Conservation (phyloP, 2,888 invertebrate species). For the Eristalis arbustorum region DNA sequence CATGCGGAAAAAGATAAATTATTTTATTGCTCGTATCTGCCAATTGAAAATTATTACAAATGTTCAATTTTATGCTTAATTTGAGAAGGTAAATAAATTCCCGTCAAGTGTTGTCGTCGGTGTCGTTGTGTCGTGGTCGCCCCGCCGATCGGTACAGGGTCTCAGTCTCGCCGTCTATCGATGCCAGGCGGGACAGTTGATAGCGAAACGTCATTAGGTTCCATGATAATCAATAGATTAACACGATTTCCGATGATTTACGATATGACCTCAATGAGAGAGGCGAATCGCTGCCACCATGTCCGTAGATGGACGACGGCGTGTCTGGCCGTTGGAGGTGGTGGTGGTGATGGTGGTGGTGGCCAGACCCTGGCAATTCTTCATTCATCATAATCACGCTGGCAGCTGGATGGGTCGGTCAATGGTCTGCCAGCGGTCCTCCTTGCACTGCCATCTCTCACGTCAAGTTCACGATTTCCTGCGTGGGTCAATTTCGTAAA, state of each 20-base stretch:
- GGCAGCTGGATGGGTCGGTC: conserved; percentile 48
- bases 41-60: conserved; percentile 56
- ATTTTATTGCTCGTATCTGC: conserved; percentile 20
- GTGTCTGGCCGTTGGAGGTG: background rate
- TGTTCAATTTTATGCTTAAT: conserved; percentile 57
- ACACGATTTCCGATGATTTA: conserved; percentile 69
- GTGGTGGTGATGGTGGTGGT: conserved; percentile 18
- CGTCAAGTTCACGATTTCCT: conserved; percentile 64
- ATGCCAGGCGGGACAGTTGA: conserved; percentile 19
- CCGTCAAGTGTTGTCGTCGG: conserved; percentile 22
- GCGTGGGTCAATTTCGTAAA: conserved; percentile 68
- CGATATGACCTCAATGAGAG: conserved; percentile 68
- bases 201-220: conserved; percentile 65
- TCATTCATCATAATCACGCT: conserved; percentile 69
- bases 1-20: conserved; percentile 10
- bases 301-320: conserved; percentile 10
- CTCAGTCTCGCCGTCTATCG: no score
- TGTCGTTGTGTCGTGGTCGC: background rate
- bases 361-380: conserved; percentile 43
- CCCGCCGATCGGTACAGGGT: no score
- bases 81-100: conserved; percentile 63
- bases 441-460: conserved; percentile 52
- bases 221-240: conserved; percentile 70
- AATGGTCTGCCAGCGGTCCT: conserved; percentile 39
- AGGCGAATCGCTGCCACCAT: conserved; percentile 43